Base-by-base conservation (phyloP, 2,797 vertebrate genomes). In the Sebastes jordani region DNA sequence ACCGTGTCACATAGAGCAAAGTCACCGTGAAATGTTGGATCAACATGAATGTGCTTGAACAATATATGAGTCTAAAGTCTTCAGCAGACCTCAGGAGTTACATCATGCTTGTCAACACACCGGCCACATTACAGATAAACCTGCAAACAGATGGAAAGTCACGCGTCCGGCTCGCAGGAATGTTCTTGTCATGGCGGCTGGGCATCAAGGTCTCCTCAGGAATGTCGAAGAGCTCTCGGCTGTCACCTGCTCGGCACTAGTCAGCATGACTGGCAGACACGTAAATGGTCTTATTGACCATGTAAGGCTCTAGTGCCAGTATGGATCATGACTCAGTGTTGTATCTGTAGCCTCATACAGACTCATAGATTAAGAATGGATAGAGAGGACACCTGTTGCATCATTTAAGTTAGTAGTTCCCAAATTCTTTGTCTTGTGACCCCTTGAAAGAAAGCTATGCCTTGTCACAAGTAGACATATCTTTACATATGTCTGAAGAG, bases 251-350 rank as follows among this genome's bases (percentile, higher is more conserved):
- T 89, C 10, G 11, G 25, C 60, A 52, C 73, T n/a, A 72, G 84
- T 86, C 32, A 74, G 64, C 54, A 29, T 78, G 85, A 83, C 78
- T 68, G 22, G 56, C 23, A 13, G 69, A 82, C 25, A 20, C 27
- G 13, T 61, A 64, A 60, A 84, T 61, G 75, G 63, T 74, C 63
- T 20, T 49, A 32, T 25, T 74, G 80, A 82, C 88, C 82, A 65
- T 88, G 66, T 74, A 86, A 69, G 86, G 82, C 84, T 75, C 32
- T 70, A 79, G 65, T 82, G 78, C 80, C 71, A 71, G 64, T 38
- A 23, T 54, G 84, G 69, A 78, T 70, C 56, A 65, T 94, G 92
- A 93, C 88, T 94, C 91, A 90, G 38, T 34, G 82, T 29, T 34
- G 4, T 52, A 70, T 80, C 58, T 60, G 23, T 72, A 75, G 42